A percentile compares a stretch with the other conserved stretches of the same genome.
Evolutionary conservation across 1,140 invertebrate species (phyloP).

Genomic region (Musca vetustissima): DNA sequence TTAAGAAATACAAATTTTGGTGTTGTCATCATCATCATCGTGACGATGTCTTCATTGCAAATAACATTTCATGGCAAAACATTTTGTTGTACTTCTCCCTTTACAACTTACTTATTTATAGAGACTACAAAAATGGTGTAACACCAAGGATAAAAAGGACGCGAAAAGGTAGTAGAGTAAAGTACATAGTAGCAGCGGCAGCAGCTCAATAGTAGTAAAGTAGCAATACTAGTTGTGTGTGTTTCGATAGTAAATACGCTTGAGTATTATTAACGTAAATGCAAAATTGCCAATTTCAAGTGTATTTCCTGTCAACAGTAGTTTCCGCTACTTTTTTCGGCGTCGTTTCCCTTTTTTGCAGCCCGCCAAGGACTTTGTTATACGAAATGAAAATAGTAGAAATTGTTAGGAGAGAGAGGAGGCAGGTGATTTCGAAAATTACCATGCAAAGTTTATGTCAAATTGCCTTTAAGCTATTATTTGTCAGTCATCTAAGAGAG

Average conservation of each 20-base stretch:
- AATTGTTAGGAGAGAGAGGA: neutral
- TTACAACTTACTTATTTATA: too few species aligned
- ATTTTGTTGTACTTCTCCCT: too few species aligned
- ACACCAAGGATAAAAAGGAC: too few species aligned
- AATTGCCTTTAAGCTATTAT: conserved; percentile 5
- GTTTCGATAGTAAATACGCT: conserved; percentile 42
- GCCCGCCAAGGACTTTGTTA: neutral
- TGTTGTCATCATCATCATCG: too few species aligned
- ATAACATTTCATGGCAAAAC: too few species aligned
- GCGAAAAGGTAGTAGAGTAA: too few species aligned
- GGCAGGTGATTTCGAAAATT: too few species aligned
- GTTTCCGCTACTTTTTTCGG: conserved; percentile 36
- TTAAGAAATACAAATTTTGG: too few species aligned
- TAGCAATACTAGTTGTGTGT: conserved; percentile 12
- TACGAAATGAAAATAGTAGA: neutral
- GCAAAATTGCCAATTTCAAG: conserved; percentile 57
- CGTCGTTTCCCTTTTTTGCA: conserved; percentile 24
- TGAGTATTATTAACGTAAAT: conserved; percentile 57
- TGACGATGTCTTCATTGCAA: too few species aligned
- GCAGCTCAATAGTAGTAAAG: neutral
- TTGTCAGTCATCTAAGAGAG: neutral
- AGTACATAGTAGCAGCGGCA: too few species aligned
- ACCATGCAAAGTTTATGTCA: conserved; percentile 1
- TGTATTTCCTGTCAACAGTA: conserved; percentile 57
- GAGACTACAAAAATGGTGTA: too few species aligned